Percentiles rank a stretch among this genome's conserved stretches.
Conservation (phyloP, 2,113 vertebrate genomes). For the Cyanoderma ruficeps region DNA sequence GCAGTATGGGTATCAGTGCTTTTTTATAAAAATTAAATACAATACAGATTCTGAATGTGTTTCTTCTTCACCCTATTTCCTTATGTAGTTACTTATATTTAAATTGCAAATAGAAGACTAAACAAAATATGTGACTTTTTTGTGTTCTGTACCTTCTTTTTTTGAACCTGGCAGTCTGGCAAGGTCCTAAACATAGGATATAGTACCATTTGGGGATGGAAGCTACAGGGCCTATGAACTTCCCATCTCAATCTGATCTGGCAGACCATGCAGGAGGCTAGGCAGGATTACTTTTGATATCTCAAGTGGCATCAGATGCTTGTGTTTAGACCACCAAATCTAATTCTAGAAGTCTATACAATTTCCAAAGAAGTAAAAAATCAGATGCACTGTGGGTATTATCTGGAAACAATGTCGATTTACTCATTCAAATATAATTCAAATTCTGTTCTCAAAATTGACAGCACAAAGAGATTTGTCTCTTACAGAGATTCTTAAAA, state of each 20-base stretch:
- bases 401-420: background rate
- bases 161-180: background rate
- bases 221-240: background rate
- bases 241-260: background rate
- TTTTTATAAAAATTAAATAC: background rate
- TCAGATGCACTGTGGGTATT: background rate
- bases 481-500: background rate
- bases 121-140: background rate
- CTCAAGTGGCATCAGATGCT: background rate
- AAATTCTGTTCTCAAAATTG: background rate
- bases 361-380: background rate
- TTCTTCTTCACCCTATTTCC: background rate
- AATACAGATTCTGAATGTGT: accelerated
- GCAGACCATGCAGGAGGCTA: background rate
- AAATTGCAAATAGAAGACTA: background rate
- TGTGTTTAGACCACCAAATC: background rate
- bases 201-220: background rate
- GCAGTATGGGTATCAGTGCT: background rate
- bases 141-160: background rate
- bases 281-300: background rate
- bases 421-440: background rate
- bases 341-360: background rate
- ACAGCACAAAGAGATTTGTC: background rate
- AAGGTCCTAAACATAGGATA: background rate
- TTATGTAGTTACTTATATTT: background rate